Evolutionary conservation across 2,888 invertebrate species (phyloP).

Genomic region (Hesperia comma): DNA sequence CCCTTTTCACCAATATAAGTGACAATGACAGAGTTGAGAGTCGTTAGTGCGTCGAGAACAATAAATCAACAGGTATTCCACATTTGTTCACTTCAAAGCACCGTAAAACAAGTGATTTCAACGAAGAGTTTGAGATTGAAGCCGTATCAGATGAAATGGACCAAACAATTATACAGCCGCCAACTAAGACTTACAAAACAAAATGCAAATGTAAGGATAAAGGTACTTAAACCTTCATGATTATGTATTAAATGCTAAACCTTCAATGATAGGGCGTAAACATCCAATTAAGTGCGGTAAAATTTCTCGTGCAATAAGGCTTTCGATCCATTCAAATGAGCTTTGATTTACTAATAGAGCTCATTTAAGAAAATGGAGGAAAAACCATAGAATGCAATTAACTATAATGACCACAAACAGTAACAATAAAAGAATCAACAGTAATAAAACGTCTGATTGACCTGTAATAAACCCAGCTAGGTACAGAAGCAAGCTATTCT

Average conservation of each 20-base stretch:
- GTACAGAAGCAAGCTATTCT: too few relatives aligned
- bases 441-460: too few relatives aligned
- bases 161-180: background rate
- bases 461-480: too few relatives aligned
- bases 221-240: slow-evolving; percentile 8
- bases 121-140: background rate
- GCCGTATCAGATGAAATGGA: background rate
- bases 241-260: slow-evolving; percentile 14
- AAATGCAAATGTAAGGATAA: slow-evolving; percentile 12
- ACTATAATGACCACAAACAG: background rate
- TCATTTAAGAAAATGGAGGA: background rate
- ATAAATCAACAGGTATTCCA: background rate
- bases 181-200: slow-evolving; percentile 3
- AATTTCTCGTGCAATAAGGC: background rate
- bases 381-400: background rate
- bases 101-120: background rate
- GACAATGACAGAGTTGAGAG: slow-evolving; percentile 6
- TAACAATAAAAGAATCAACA: background rate
- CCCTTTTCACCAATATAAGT: slow-evolving; percentile 9
- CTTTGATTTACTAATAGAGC: background rate
- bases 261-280: slow-evolving; percentile 1
- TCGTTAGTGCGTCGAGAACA: slow-evolving; percentile 6
- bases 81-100: background rate
- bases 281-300: background rate
- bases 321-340: background rate